These are phyloP conservation scores for Punctoribates punctum DNA, from an alignment of 2,888 invertebrate species.

Conservation along the genomic window DNA sequence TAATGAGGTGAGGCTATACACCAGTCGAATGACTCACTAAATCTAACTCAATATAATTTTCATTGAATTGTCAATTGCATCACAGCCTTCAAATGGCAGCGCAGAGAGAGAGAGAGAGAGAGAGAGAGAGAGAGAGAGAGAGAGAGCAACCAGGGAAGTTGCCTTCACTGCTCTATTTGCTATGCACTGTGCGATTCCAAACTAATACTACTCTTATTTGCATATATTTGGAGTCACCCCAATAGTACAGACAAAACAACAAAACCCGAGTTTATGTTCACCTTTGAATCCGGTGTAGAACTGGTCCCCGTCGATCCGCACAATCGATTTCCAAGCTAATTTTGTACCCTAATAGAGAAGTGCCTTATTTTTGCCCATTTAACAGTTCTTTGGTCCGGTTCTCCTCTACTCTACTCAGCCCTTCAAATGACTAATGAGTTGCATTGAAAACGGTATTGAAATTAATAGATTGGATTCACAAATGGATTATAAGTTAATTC, in stretches of 20 bases:
- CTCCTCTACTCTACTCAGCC: not conserved
- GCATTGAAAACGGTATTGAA: not conserved
- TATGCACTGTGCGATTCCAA: conserved; percentile 31
- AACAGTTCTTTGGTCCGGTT: not conserved
- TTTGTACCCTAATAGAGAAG: not conserved
- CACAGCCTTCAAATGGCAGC: conserved; percentile 29
- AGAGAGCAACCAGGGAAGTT: not conserved
- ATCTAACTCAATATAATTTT: conserved; percentile 41
- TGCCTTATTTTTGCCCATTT: not conserved
- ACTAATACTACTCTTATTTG: conserved; percentile 30
- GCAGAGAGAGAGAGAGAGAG: not conserved
- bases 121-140: conserved; percentile 22
- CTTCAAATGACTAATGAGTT: not conserved
- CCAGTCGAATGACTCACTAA: conserved; percentile 36
- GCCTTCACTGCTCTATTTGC: conserved; percentile 10
- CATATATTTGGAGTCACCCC: conserved; percentile 31
- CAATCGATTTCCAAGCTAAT: conserved; percentile 24
- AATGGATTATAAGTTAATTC: not conserved
- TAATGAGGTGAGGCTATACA: conserved; percentile 38
- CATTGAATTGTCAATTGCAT: conserved; percentile 39
- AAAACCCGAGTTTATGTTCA: not conserved
- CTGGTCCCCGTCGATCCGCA: not conserved
- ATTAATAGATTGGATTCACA: not conserved
- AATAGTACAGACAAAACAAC: not conserved
- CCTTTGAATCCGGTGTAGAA: not conserved